Percentiles rank a stretch among this genome's conserved stretches.
Evolutionary conservation across 2,113 vertebrate genomes (phyloP).

Genomic region (Dromiciops gliroides): DNA sequence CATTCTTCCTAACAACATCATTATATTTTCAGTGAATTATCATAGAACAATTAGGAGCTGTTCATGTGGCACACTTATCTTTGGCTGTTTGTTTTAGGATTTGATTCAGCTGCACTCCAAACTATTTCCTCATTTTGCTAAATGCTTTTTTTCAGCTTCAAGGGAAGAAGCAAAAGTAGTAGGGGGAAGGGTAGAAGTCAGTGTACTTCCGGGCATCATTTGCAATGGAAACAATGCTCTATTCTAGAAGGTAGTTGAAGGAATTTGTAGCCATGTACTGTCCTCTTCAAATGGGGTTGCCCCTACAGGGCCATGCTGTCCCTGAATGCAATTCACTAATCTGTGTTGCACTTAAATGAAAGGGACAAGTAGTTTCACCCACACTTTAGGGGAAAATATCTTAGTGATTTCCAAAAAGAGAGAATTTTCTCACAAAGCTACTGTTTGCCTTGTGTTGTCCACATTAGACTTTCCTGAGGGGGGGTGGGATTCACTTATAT

Average conservation of each 20-base stretch:
- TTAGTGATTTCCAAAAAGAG: neutral
- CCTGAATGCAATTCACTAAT: slow-evolving; percentile 58
- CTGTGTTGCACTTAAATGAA: neutral
- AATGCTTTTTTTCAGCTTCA: slow-evolving; percentile 64
- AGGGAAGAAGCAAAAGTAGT: slow-evolving; percentile 67
- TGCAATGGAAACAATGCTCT: slow-evolving; percentile 59
- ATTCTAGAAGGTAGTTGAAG: slow-evolving; percentile 69
- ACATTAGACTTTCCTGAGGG: neutral
- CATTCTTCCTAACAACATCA: slow-evolving; percentile 72
- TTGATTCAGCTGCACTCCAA: slow-evolving; percentile 70
- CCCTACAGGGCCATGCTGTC: slow-evolving; percentile 55
- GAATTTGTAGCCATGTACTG: slow-evolving; percentile 66
- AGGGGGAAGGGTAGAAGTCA: slow-evolving; percentile 68
- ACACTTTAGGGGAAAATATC: neutral
- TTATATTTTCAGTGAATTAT: slow-evolving; percentile 77
- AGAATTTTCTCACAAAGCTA: neutral
- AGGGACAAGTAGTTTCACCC: neutral
- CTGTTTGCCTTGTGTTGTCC: slow-evolving; percentile 55
- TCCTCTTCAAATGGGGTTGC: slow-evolving; percentile 70
- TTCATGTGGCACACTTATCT: slow-evolving; percentile 69
- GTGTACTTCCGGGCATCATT: slow-evolving; percentile 59
- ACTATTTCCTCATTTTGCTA: slow-evolving; percentile 66
- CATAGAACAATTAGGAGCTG: slow-evolving; percentile 73
- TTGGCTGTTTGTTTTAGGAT: slow-evolving; percentile 73
- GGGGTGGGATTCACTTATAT: neutral